phyloP scores from a whole-genome alignment of 2,113 vertebrate species.

The Sinocyclocheilus anophthalmus region DNA sequence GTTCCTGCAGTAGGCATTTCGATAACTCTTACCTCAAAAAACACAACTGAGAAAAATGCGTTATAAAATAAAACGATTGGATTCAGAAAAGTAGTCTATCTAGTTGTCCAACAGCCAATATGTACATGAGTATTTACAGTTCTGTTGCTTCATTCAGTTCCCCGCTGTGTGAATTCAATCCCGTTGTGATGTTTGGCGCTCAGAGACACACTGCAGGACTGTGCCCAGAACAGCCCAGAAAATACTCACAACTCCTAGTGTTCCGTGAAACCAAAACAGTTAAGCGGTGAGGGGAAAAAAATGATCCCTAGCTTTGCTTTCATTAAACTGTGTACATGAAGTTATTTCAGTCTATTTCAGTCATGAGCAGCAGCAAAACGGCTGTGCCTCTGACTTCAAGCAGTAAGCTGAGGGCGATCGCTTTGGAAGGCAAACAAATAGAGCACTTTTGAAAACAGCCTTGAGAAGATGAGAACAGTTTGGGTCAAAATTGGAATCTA shows the following conservation, averaged over 20 bases:
- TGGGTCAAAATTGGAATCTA: background rate
- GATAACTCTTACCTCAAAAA: constrained; percentile 82
- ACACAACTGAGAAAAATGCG: constrained; percentile 89
- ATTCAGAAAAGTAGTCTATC: constrained; percentile 99
- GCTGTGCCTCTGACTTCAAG: too few relatives aligned
- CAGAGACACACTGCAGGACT: background rate
- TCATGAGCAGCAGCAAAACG: background rate
- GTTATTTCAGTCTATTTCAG: background rate
- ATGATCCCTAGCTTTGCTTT: background rate
- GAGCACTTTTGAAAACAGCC: background rate
- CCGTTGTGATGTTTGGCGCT: constrained; percentile 85
- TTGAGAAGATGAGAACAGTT: background rate
- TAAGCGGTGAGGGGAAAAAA: background rate
- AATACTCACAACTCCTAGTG: background rate
- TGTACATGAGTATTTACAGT: constrained; percentile 80
- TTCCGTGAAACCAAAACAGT: background rate
- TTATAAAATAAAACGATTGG: constrained; percentile 98
- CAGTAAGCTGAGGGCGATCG: background rate
- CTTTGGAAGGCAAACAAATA: background rate
- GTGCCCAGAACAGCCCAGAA: background rate
- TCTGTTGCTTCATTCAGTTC: constrained; percentile 83
- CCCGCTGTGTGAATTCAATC: constrained; percentile 82
- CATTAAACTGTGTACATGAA: background rate
- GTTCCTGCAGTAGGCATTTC: constrained; percentile 89
- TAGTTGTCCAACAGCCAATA: constrained; percentile 88